These are phyloP conservation scores for Myotis planiceps DNA, from an alignment of 2,797 vertebrate species.

Conservation along the genomic window DNA sequence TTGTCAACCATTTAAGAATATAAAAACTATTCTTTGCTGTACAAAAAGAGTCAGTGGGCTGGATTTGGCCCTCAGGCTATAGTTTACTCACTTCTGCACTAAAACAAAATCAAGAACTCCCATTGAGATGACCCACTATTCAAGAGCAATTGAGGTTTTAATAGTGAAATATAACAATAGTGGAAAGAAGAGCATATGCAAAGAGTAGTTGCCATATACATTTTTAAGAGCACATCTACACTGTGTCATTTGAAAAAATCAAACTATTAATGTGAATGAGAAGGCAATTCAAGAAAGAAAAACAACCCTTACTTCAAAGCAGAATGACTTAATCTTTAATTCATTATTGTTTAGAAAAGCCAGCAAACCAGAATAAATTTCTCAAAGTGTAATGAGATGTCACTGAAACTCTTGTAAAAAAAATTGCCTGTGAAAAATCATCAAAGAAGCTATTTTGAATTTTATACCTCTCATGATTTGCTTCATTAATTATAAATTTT, in stretches of 20 bases:
- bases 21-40: not conserved
- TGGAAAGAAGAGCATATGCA: not conserved
- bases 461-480: slow-evolving; percentile 11
- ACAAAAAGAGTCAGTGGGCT: not conserved
- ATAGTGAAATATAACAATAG: not conserved
- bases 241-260: not conserved
- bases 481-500: slow-evolving; percentile 42
- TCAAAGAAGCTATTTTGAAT: not conserved
- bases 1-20: not conserved
- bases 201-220: not conserved
- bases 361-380: slow-evolving; percentile 41
- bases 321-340: slow-evolving; percentile 52
- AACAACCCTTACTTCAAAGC: not conserved
- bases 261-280: slow-evolving; percentile 47
- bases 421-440: not conserved
- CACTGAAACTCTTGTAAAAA: slow-evolving; percentile 18
- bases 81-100: not conserved
- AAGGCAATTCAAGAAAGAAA: not conserved
- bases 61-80: not conserved
- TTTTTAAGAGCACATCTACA: not conserved
- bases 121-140: not conserved
- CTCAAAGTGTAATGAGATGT: slow-evolving; percentile 55
- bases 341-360: slow-evolving; percentile 54
- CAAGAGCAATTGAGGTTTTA: slow-evolving; percentile 7
- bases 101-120: not conserved